Evolutionary conservation across 2,797 vertebrate genomes (phyloP).

Genomic region (Amazonetta brasiliensis): DNA sequence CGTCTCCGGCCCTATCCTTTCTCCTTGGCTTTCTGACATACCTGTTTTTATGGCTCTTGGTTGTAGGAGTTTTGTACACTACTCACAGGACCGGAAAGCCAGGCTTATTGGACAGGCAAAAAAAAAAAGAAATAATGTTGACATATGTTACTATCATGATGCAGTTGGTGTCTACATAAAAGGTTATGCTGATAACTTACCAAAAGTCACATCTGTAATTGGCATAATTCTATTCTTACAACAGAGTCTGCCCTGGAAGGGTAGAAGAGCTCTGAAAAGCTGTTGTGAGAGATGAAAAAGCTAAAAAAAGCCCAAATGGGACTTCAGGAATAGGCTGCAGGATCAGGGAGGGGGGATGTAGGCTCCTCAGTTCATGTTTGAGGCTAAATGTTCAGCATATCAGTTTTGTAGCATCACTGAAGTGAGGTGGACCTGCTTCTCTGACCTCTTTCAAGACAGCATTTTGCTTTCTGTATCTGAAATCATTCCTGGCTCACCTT

Average conservation of each 20-base stretch:
- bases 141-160: not conserved
- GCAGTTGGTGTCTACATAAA: not conserved
- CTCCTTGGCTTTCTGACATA: not conserved
- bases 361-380: not conserved
- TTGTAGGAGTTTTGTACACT: not conserved
- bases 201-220: not conserved
- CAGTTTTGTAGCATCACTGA: conserved; percentile 18
- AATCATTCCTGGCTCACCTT: conserved; percentile 67
- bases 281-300: conserved; percentile 15
- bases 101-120: not conserved
- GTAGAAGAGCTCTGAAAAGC: not conserved
- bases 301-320: not conserved
- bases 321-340: not conserved
- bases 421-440: not conserved
- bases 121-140: not conserved
- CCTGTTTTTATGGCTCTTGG: not conserved
- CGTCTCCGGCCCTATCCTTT: not conserved
- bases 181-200: not conserved
- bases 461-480: conserved; percentile 62
- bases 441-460: conserved; percentile 61
- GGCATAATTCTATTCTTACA: not conserved
- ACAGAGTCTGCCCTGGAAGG: not conserved
- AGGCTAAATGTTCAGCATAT: conserved; percentile 46
- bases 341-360: not conserved
- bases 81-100: not conserved